These are phyloP conservation scores for Petrocephalus zakoni DNA, from an alignment of 2,113 vertebrate species.

Conservation along the genomic window DNA sequence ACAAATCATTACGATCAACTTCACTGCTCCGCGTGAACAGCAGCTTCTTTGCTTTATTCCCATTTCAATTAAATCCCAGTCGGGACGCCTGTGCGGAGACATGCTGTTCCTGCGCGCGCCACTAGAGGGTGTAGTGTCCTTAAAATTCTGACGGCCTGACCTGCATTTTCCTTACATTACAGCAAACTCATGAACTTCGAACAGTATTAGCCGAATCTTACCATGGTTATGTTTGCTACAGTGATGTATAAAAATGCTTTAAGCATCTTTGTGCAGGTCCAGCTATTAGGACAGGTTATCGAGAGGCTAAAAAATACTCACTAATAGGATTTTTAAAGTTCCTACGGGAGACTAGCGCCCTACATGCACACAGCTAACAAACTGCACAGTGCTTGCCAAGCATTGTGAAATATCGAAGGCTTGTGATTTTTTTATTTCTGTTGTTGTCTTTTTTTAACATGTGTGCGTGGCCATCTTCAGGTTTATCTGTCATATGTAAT, in stretches of 20 bases:
- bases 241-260: background rate
- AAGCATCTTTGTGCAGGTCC: background rate
- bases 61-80: background rate
- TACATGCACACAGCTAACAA: background rate
- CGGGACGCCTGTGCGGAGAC: background rate
- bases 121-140: slow-evolving; percentile 23
- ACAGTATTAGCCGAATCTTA: background rate
- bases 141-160: background rate
- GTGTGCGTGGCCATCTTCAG: no score
- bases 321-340: slow-evolving; percentile 50
- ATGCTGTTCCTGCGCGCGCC: background rate
- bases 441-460: no score
- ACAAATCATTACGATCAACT: background rate
- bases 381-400: background rate
- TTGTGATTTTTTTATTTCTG: background rate
- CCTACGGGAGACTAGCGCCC: background rate
- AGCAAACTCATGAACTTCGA: slow-evolving; percentile 23
- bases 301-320: background rate
- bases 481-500: no score
- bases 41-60: background rate
- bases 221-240: background rate
- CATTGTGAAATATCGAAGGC: background rate
- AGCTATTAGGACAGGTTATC: background rate
- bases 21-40: background rate
- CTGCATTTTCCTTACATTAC: slow-evolving; percentile 21